These are phyloP conservation scores for Neogobius melanostomus DNA, from an alignment of 2,113 vertebrate genomes.

Conservation along the genomic window DNA sequence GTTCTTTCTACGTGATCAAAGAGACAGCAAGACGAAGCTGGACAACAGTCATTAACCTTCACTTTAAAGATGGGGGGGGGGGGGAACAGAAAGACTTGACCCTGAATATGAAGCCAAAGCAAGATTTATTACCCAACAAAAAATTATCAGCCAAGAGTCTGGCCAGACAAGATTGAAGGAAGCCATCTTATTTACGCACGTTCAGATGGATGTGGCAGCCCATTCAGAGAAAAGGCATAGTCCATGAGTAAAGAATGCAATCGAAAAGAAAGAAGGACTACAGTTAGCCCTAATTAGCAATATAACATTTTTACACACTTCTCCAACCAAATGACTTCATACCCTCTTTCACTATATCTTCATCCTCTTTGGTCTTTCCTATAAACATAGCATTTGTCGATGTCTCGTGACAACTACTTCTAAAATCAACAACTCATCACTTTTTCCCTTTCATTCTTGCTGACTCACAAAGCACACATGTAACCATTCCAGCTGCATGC, in stretches of 20 bases:
- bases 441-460: neutral
- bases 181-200: no score
- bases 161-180: neutral
- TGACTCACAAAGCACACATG: neutral
- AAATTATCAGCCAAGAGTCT: neutral
- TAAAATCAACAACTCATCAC: neutral
- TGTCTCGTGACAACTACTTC: no score
- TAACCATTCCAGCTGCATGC: neutral
- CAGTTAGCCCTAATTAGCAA: no score
- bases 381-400: no score
- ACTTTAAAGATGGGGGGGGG: neutral
- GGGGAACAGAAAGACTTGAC: neutral
- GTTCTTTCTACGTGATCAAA: slow-evolving; percentile 9
- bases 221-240: no score
- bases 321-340: neutral
- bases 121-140: neutral
- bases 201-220: no score
- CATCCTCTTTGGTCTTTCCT: no score
- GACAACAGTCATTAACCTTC: neutral
- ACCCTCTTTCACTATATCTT: no score
- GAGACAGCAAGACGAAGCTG: neutral
- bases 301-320: neutral
- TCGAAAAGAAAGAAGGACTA: no score
- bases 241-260: no score
- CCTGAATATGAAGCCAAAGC: neutral